These are phyloP conservation scores for Rhodinocichla rosea DNA, from an alignment of 2,113 vertebrate species.

Conservation along the genomic window DNA sequence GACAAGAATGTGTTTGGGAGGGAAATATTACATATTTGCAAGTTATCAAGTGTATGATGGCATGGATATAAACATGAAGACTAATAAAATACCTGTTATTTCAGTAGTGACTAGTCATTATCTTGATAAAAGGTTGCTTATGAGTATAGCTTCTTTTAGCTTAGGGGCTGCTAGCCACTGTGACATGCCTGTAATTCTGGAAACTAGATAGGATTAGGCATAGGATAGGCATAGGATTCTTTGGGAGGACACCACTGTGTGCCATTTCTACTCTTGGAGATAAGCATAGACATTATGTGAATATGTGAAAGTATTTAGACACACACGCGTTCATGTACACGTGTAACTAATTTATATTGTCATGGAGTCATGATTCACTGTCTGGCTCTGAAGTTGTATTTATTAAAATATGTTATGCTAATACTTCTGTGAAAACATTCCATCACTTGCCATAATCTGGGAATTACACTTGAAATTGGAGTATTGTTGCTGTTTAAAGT, in stretches of 20 bases:
- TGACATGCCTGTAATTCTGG: not conserved
- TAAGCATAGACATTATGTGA: not conserved
- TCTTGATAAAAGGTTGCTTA: not conserved
- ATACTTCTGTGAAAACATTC: not conserved
- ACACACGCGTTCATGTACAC: rapidly evolving
- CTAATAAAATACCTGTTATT: not conserved
- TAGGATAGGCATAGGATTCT: not conserved
- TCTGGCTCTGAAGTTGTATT: not conserved
- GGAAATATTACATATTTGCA: not conserved
- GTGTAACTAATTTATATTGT: not conserved
- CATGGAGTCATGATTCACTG: not conserved
- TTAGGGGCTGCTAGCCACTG: not conserved
- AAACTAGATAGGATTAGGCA: no score
- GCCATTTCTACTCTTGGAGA: not conserved
- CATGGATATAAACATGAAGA: not conserved
- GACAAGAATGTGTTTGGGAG: not conserved
- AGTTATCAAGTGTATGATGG: not conserved
- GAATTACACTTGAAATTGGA: not conserved
- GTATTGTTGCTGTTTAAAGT: not conserved
- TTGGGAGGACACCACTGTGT: not conserved
- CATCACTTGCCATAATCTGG: not conserved
- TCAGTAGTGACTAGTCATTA: not conserved
- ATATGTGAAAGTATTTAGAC: not conserved
- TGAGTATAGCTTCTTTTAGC: not conserved
- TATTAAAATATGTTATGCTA: not conserved